Evolutionary conservation across 2,888 invertebrate species (phyloP), one percentile per base, ranked within the genome.

Genomic region (Thera britannica): DNA sequence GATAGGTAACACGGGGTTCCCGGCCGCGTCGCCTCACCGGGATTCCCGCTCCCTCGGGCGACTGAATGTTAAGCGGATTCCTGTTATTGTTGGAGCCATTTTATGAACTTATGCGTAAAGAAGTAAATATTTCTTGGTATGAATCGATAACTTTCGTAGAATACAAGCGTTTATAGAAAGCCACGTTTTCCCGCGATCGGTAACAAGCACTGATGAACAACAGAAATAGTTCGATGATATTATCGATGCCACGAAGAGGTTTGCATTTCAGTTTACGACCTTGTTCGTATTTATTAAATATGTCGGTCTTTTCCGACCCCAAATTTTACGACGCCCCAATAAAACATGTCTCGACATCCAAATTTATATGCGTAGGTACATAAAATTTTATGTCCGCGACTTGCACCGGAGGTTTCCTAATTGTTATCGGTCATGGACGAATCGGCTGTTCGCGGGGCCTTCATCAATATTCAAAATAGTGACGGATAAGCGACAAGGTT

Each of bases 251-350:
- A 90, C 89, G 88, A 91, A 88, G 85, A 90, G 87, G 88, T 88
- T 86, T 89, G 90, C 88, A 90, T 90, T 91, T 82, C 80, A 86
- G 80, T 92, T 93, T 92, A 93, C 92, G 88, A 90, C 76, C 87
- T 91, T 90, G 90, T 91, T 90, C 90, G 89, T 92, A 93, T 93
- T 93, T 93, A 93, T 88, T 93, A 93, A 93, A 93, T 93, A 92
- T 92, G 90, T 92, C 90, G 91, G 92, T 90, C 86, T 90, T 89
- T 92, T 86, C 92, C 90, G 88, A 88, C 89, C 92, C 92, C 86
- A 90, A 91, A 93, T 91, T 93, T 93, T 92, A 93, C 92, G 92
- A 90, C 78, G 77, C 83, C 79, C 89, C 92, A 93, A 91, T 93
- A 93, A 93, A 93, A 92, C 92, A 93, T 93, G 93, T 93, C 93